phyloP scores from a whole-genome alignment of 2,888 invertebrate species.

The Eupeodes latifasciatus region DNA sequence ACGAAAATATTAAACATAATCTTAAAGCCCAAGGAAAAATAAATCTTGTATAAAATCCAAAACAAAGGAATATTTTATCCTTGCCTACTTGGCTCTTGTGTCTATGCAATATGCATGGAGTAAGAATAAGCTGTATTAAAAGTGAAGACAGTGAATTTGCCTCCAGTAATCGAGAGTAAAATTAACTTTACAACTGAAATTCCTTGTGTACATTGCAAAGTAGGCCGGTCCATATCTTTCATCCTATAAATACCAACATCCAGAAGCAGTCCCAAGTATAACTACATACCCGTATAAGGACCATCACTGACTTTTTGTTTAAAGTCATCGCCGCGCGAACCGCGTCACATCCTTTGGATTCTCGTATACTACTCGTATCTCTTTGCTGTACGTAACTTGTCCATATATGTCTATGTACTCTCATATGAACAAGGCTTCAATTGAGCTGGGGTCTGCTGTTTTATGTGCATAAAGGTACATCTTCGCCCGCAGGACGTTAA shows the following conservation, averaged over 20 bases:
- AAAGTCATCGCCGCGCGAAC: slow-evolving; percentile 20
- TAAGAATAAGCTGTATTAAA: slow-evolving; percentile 13
- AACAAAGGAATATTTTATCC: slow-evolving; percentile 17
- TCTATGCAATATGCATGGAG: not conserved
- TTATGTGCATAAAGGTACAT: not conserved
- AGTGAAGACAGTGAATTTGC: slow-evolving; percentile 44
- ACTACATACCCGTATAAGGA: not conserved
- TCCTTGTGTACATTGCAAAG: slow-evolving; percentile 66
- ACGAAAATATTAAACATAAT: not conserved
- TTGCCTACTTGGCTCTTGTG: slow-evolving; percentile 7
- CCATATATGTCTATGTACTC: slow-evolving; percentile 5
- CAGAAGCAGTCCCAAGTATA: not conserved
- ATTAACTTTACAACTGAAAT: slow-evolving; percentile 67
- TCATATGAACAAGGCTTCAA: slow-evolving; percentile 54
- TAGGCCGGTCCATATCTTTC: slow-evolving; percentile 49
- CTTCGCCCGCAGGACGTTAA: slow-evolving; percentile 49
- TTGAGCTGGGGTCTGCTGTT: slow-evolving; percentile 35
- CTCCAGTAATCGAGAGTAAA: slow-evolving; percentile 44
- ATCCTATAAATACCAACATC: slow-evolving; percentile 1
- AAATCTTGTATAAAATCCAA: not conserved
- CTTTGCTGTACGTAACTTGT: slow-evolving; percentile 39
- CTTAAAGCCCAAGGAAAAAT: not conserved
- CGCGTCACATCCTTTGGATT: slow-evolving; percentile 47
- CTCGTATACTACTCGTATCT: slow-evolving; percentile 35
- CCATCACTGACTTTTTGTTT: slow-evolving; percentile 51